phyloP scores from a whole-genome alignment of 2,113 vertebrate genomes.

The Centropristis striata region DNA sequence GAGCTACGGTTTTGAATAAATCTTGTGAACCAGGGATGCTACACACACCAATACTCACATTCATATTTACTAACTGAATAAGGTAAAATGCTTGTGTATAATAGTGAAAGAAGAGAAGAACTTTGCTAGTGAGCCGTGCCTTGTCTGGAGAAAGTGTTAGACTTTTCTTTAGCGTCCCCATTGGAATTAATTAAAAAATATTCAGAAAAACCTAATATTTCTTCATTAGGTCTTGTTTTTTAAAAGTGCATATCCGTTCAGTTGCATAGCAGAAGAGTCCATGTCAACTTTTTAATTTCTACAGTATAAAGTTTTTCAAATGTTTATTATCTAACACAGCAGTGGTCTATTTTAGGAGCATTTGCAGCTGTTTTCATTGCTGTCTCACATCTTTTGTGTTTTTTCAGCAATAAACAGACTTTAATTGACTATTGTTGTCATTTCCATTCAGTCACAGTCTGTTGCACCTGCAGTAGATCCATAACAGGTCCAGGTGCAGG shows the following conservation, averaged over 20 bases:
- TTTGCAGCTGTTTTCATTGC: slow-evolving; percentile 10
- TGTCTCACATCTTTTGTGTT: not conserved
- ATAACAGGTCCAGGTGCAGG: slow-evolving; percentile 32
- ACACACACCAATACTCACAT: not conserved
- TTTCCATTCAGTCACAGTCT: slow-evolving; percentile 43
- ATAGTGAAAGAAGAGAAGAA: not conserved
- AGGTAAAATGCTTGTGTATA: not conserved
- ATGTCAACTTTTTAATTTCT: not conserved
- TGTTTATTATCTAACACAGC: not conserved
- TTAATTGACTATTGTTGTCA: slow-evolving; percentile 43
- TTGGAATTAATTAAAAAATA: not conserved
- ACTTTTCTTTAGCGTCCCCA: not conserved
- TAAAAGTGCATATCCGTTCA: not conserved
- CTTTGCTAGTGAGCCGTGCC: too few relatives aligned
- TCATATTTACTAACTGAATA: not conserved
- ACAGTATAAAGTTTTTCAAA: not conserved
- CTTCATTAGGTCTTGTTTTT: not conserved
- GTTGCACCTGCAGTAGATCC: slow-evolving; percentile 9
- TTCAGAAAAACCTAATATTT: not conserved
- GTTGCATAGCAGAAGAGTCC: not conserved
- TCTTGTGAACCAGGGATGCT: too few relatives aligned
- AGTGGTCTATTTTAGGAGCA: not conserved
- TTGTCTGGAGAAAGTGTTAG: not conserved
- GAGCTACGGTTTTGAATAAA: too few relatives aligned
- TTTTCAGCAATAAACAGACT: slow-evolving; percentile 29